Conservation (phyloP, 2,113 vertebrate genomes). For the Herpetotheres cachinnans region DNA sequence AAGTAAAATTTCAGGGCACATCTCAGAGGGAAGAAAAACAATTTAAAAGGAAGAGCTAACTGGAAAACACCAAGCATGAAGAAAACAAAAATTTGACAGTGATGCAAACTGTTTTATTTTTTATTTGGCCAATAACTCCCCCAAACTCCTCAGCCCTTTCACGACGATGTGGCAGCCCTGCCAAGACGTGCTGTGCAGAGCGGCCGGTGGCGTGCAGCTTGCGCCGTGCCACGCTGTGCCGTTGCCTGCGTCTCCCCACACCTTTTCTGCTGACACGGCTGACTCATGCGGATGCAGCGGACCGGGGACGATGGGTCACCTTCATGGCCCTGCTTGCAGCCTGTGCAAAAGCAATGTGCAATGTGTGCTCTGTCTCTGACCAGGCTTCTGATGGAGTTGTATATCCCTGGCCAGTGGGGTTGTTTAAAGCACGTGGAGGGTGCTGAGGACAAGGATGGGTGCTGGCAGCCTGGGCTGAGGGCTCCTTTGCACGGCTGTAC, state of each 20-base stretch:
- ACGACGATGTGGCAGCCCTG: accelerated
- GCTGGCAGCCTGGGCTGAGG: background rate
- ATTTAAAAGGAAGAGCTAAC: background rate
- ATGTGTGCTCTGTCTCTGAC: background rate
- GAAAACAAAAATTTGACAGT: background rate
- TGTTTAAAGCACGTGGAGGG: background rate
- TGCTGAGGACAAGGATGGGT: background rate
- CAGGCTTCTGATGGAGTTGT: background rate
- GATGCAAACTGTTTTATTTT: background rate
- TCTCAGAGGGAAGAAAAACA: background rate
- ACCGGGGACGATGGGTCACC: accelerated
- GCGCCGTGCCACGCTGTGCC: accelerated
- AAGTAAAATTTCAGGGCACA: background rate
- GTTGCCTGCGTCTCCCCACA: too few species aligned
- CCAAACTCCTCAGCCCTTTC: accelerated
- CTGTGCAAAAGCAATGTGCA: background rate
- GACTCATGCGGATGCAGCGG: accelerated
- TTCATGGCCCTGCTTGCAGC: background rate
- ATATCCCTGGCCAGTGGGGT: too few species aligned
- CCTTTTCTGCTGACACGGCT: background rate
- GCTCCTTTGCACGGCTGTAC: background rate
- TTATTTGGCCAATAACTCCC: background rate
- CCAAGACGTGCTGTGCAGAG: accelerated
- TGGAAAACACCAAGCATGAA: accelerated
- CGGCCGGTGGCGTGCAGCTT: accelerated